Evolutionary conservation across 2,888 invertebrate species (phyloP).

Genomic region (Lymantria monacha): DNA sequence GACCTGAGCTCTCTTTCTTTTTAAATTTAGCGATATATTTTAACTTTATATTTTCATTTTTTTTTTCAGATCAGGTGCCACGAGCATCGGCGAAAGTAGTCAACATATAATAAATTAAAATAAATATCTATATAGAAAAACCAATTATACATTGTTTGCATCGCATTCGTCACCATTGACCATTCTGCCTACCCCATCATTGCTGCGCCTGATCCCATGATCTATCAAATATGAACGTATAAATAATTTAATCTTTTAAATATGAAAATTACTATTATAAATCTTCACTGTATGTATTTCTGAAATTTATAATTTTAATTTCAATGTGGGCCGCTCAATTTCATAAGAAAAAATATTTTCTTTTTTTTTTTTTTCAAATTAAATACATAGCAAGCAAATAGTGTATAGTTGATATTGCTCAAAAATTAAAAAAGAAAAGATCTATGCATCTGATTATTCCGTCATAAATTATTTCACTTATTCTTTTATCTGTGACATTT

Average conservation of each 20-base stretch:
- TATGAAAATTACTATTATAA: not conserved
- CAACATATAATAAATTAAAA: constrained; percentile 20
- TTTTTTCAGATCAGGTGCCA: constrained; percentile 8
- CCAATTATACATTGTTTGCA: constrained; percentile 32
- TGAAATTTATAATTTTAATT: not conserved
- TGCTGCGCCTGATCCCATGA: constrained; percentile 10
- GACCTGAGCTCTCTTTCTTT: too few relatives aligned
- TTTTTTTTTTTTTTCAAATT: not conserved
- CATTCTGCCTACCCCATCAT: constrained; percentile 7
- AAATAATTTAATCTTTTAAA: constrained; percentile 5
- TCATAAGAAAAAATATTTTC: not conserved
- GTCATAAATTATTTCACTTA: constrained; percentile 2
- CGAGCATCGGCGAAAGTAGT: constrained; percentile 22
- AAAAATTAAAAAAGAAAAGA: constrained; percentile 27
- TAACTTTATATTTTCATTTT: too few relatives aligned
- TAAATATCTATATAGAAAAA: constrained; percentile 15
- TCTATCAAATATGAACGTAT: not conserved
- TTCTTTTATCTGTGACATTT: not conserved
- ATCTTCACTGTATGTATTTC: not conserved
- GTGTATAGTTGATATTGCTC: constrained; percentile 33
- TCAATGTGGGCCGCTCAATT: not conserved
- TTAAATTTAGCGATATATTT: too few relatives aligned
- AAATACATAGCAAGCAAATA: constrained; percentile 19
- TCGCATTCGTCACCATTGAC: constrained; percentile 21
- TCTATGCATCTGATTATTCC: constrained; percentile 18